Evolutionary conservation across 2,797 vertebrate species (phyloP), one percentile per base, ranked within the genome.

Genomic region (Acrocephalus scirpaceus): DNA sequence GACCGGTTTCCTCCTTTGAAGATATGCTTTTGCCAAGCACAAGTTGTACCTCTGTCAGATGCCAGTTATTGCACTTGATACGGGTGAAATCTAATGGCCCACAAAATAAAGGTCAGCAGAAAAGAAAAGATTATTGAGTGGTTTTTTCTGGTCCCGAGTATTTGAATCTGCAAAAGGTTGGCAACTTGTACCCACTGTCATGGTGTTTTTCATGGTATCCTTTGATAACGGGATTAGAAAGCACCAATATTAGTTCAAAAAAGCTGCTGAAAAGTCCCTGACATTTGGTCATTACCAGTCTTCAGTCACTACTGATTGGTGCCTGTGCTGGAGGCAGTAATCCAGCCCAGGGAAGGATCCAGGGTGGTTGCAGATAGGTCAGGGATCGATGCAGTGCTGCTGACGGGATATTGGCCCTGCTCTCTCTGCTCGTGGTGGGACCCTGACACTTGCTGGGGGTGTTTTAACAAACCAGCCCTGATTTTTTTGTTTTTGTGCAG

Each of bases 31-130:
- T 94, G 88, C 88, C 90, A 90, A 94, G 90, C 95, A 87, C 88
- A 54, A 79, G 88, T 44, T 82, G 71, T 79, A 42, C 83, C 83
- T 90, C 86, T 57, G 56, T 88, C 80, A 85, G 86, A n/a, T 67
- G 66, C 51, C 71, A 25, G 53, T 87, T 96, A 91, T 53, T 84
- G 86, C 92, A 57, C 93, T 89, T 67, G 77, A 92, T 73, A 67
- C 1, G 9, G 90, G n/a, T 51, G 86, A 82, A 95, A 92, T 67
- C 71, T 93, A 89, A 95, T 67, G 80, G 84, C 84, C 94, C 90
- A 50, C 65, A 21, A 95, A 97, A 94, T 94, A 96, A 95, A 96
- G 88, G 93, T 95, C 95, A 96, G 92, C 80, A 80, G 91, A 66
- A 78, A 89, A 83, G 10, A 38, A 91, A 78, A 81, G 54, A 17